Evolutionary conservation across 2,113 vertebrate species (phyloP).

Genomic region (Capreolus pygargus): DNA sequence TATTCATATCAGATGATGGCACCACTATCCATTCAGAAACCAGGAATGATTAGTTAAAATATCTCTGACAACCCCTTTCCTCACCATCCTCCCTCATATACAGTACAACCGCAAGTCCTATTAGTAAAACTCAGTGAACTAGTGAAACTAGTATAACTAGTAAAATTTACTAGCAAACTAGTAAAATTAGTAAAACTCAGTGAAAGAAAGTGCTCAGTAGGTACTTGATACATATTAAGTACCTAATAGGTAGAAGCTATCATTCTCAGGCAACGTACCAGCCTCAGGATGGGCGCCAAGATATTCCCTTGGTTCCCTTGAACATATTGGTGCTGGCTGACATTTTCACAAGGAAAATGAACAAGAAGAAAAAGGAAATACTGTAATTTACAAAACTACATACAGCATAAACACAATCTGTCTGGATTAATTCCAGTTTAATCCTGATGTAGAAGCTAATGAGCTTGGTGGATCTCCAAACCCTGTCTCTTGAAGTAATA

Average conservation of each 20-base stretch:
- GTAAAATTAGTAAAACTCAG: background rate
- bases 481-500: background rate
- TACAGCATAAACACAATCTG: conserved; percentile 19
- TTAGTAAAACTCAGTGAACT: background rate
- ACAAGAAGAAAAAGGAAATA: conserved; percentile 1
- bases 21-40: background rate
- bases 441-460: background rate
- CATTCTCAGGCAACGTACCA: background rate
- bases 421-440: conserved; percentile 10
- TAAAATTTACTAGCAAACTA: background rate
- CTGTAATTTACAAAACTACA: conserved; percentile 29
- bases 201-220: conserved; percentile 12
- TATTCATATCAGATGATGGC: background rate
- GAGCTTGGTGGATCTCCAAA: background rate
- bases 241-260: background rate
- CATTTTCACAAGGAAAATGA: conserved; percentile 40
- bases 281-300: background rate
- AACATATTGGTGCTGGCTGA: background rate
- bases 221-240: conserved; percentile 20
- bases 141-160: background rate
- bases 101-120: background rate
- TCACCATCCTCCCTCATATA: background rate
- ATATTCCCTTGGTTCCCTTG: background rate
- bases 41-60: background rate
- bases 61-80: background rate